Percentiles rank a stretch among this genome's conserved stretches.
These are phyloP conservation scores for Syndactyla subalaris DNA, from an alignment of 2,797 vertebrate genomes.

Conservation along the genomic window DNA sequence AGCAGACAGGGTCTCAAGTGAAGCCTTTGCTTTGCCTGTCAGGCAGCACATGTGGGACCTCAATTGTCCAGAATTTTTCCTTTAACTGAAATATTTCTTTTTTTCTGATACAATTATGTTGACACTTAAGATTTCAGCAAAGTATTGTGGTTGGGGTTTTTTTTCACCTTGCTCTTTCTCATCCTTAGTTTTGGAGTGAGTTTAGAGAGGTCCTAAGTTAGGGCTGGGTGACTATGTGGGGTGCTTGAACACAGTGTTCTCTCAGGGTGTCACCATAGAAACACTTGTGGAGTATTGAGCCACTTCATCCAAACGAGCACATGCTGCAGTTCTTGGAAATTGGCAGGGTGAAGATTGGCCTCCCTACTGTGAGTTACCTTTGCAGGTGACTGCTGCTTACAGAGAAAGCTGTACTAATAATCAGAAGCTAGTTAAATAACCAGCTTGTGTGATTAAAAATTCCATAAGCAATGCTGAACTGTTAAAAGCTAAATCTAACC, in stretches of 20 bases:
- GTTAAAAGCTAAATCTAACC: background rate
- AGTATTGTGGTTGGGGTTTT: background rate
- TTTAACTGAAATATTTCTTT: background rate
- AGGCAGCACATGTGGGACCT: background rate
- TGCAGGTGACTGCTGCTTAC: background rate
- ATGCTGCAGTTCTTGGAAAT: background rate
- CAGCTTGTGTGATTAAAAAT: background rate
- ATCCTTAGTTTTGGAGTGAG: background rate
- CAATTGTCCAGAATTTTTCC: background rate
- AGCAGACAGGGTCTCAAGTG: background rate
- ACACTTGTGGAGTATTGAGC: background rate
- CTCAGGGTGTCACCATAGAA: slow-evolving; percentile 4
- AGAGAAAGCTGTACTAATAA: background rate
- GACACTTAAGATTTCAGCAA: background rate
- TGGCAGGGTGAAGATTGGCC: background rate
- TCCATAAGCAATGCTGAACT: background rate
- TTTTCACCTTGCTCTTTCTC: background rate
- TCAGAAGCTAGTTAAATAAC: background rate
- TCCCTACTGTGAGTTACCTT: background rate
- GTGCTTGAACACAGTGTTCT: slow-evolving; percentile 29
- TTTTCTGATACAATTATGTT: background rate
- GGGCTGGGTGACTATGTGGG: background rate
- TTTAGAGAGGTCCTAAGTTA: background rate
- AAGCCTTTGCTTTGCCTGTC: background rate
- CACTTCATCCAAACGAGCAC: background rate